Conservation (phyloP, 2,113 vertebrate species). For the Tamias sibiricus region DNA sequence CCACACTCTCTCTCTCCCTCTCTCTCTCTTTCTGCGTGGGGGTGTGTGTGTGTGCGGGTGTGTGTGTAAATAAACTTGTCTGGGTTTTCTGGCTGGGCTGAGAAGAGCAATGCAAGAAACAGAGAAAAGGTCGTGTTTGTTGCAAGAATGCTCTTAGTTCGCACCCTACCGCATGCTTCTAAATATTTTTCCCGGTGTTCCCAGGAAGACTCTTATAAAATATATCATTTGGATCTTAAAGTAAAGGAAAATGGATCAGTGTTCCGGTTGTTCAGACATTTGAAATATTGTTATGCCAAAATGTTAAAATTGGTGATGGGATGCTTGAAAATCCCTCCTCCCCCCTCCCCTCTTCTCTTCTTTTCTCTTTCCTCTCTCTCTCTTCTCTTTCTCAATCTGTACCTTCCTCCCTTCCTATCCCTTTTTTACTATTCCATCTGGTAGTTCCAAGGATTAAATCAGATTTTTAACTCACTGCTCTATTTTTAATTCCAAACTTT, state of each 20-base stretch:
- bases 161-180: constrained; percentile 26
- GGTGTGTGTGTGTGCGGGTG: constrained; percentile 9
- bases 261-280: neutral
- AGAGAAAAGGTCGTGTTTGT: constrained; percentile 67
- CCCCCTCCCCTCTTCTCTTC: neutral
- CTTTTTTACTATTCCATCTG: neutral
- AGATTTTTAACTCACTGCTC: neutral
- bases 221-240: neutral
- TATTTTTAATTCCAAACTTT: constrained; percentile 63
- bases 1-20: neutral
- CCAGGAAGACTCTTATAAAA: neutral
- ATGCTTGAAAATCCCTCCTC: neutral
- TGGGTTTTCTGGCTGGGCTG: constrained; percentile 53
- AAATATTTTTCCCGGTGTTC: neutral
- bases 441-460: constrained; percentile 31
- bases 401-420: neutral
- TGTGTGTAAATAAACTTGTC: constrained; percentile 79
- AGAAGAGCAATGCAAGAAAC: constrained; percentile 33
- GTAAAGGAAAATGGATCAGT: neutral
- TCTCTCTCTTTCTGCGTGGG: neutral
- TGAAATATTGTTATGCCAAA: neutral
- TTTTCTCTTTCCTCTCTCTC: too few species aligned
- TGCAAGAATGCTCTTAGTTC: constrained; percentile 58
- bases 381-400: neutral
- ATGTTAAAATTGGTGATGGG: neutral